phyloP scores from a whole-genome alignment of 2,888 invertebrate genomes.

The Synergus umbraculus region DNA sequence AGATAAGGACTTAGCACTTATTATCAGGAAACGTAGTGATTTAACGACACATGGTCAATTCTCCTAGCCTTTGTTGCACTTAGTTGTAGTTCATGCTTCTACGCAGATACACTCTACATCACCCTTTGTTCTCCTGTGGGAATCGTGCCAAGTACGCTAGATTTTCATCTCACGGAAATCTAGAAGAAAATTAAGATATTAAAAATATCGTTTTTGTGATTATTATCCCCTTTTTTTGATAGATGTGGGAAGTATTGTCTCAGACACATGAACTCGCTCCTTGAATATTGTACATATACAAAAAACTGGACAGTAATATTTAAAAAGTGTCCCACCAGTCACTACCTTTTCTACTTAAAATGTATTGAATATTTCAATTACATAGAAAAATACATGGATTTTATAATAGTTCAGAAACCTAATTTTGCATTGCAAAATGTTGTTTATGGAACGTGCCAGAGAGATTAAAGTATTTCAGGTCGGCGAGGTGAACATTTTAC shows the following conservation, averaged over 20 bases:
- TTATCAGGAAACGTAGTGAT: constrained; percentile 53
- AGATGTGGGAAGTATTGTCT: background rate
- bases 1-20: constrained; percentile 49
- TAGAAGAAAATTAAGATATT: constrained; percentile 16
- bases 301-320: background rate
- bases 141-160: constrained; percentile 16
- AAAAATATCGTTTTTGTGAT: constrained; percentile 5
- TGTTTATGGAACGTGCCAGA: background rate
- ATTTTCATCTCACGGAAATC: constrained; percentile 20
- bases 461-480: constrained; percentile 34
- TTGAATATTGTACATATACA: background rate
- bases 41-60: constrained; percentile 48
- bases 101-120: constrained; percentile 21
- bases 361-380: background rate
- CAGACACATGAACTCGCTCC: background rate
- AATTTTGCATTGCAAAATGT: constrained; percentile 9
- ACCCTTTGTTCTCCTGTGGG: constrained; percentile 26
- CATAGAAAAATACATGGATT: background rate
- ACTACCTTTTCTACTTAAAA: background rate
- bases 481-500: constrained; percentile 17
- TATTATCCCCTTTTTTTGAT: constrained; percentile 14
- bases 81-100: constrained; percentile 16
- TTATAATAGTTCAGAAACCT: background rate
- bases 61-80: constrained; percentile 39
- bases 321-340: background rate